Conservation (phyloP, 2,888 invertebrate species). For the Eurois occulta region DNA sequence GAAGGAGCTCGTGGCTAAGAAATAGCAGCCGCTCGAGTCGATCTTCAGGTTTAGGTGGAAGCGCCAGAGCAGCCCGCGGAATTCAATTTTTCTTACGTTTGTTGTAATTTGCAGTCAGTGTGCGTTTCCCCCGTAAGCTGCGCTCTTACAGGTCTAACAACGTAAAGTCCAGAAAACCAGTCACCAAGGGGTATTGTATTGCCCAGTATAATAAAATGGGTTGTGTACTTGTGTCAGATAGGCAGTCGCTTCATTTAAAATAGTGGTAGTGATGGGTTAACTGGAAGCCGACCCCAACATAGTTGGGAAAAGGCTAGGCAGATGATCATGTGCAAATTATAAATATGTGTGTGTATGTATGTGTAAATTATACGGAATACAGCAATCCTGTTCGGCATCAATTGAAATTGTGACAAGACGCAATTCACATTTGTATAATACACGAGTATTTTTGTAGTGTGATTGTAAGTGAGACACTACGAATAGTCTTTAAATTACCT, state of each 20-base stretch:
- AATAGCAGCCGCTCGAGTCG: not conserved
- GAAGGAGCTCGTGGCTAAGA: not conserved
- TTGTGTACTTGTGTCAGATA: too few relatives aligned
- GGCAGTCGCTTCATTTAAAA: too few relatives aligned
- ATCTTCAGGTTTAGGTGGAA: not conserved
- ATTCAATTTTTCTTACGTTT: not conserved
- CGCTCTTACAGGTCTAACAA: not conserved
- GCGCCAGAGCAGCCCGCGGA: too few relatives aligned
- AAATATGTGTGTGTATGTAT: too few relatives aligned
- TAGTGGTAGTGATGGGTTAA: too few relatives aligned
- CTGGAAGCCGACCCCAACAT: too few relatives aligned
- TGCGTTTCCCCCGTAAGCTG: not conserved
- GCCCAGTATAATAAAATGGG: too few relatives aligned
- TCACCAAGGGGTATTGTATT: not conserved
- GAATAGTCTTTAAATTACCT: constrained; percentile 3
- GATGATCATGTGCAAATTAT: too few relatives aligned
- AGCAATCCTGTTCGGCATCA: not conserved
- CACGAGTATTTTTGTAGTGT: not conserved
- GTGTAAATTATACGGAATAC: not conserved
- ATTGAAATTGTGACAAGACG: not conserved
- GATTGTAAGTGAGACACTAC: not conserved
- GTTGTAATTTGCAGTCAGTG: not conserved
- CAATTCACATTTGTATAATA: constrained; percentile 6
- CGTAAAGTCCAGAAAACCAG: too few relatives aligned
- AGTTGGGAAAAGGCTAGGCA: too few relatives aligned